A percentile compares a stretch with the other conserved stretches of the same genome.
Evolutionary conservation across 1,140 invertebrate genomes (phyloP).

Genomic region (Chlorops oryzae): DNA sequence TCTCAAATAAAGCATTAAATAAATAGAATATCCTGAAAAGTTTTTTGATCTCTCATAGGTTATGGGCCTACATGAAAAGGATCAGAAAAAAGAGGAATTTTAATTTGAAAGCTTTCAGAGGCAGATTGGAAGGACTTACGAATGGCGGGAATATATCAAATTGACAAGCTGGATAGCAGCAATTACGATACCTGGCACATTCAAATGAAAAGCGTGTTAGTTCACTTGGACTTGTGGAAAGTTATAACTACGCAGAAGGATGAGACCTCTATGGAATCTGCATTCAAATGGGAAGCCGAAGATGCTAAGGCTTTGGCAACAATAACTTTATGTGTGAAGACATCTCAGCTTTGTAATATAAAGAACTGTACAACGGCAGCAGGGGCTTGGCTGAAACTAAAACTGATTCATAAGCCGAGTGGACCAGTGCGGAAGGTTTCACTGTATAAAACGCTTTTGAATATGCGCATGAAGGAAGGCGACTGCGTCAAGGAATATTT

Average conservation of each 20-base stretch:
- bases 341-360: not conserved
- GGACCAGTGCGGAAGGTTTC: not conserved
- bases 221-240: not conserved
- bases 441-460: conserved; percentile 1
- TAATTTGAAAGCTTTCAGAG: too few species aligned
- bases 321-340: not conserved
- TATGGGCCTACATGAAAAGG: too few species aligned
- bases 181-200: not conserved
- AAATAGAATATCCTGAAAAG: too few species aligned
- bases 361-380: conserved; percentile 1
- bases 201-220: not conserved
- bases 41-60: too few species aligned
- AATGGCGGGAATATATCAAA: too few species aligned
- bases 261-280: too few species aligned
- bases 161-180: not conserved
- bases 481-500: not conserved
- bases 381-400: not conserved
- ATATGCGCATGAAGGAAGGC: not conserved
- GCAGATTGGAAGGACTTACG: too few species aligned
- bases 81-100: too few species aligned
- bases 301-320: not conserved
- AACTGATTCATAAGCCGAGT: conserved; percentile 3
- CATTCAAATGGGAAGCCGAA: not conserved
- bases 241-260: not conserved
- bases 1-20: too few species aligned